A percentile compares a stretch with the other conserved stretches of the same genome.
Evolutionary conservation across 2,888 invertebrate species (phyloP).

Genomic region (Trissoscelio sp.): DNA sequence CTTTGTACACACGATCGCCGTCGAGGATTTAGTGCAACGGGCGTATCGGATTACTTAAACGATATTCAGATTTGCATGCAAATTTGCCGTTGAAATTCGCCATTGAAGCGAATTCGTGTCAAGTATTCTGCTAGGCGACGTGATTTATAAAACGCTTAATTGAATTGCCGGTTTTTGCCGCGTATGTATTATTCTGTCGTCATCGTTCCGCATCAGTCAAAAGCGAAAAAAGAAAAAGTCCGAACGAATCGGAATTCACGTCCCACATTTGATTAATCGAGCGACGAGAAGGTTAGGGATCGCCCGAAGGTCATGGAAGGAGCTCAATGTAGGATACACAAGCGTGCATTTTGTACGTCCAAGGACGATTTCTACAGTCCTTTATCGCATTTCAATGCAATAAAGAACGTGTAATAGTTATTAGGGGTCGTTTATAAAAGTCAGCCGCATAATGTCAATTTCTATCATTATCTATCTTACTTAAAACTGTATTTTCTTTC

Average conservation of each 20-base stretch:
- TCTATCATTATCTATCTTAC: too few relatives aligned
- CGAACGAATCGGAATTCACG: conserved; percentile 28
- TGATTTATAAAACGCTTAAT: conserved; percentile 24
- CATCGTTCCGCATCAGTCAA: conserved; percentile 31
- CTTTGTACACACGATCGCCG: conserved; percentile 37
- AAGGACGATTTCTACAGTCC: conserved; percentile 56
- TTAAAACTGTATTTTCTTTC: too few relatives aligned
- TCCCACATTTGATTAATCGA: conserved; percentile 43
- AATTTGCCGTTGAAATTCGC: conserved; percentile 16
- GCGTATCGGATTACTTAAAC: conserved; percentile 55
- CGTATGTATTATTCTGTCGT: not conserved
- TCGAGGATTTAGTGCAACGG: conserved; percentile 47
- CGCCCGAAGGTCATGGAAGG: conserved; percentile 38
- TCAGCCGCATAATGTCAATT: too few relatives aligned
- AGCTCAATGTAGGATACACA: conserved; percentile 17
- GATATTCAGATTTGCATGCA: conserved; percentile 46
- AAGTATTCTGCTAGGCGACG: conserved; percentile 20
- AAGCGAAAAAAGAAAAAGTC: conserved; percentile 12
- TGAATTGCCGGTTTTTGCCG: conserved; percentile 15
- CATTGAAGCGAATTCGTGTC: conserved; percentile 36
- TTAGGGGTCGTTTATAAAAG: too few relatives aligned
- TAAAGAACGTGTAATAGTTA: not conserved
- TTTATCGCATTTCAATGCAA: conserved; percentile 42
- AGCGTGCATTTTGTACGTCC: conserved; percentile 23
- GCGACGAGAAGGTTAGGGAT: conserved; percentile 41